Conservation (phyloP, 1,140 invertebrate species). For the Hesperophylax magnus region DNA sequence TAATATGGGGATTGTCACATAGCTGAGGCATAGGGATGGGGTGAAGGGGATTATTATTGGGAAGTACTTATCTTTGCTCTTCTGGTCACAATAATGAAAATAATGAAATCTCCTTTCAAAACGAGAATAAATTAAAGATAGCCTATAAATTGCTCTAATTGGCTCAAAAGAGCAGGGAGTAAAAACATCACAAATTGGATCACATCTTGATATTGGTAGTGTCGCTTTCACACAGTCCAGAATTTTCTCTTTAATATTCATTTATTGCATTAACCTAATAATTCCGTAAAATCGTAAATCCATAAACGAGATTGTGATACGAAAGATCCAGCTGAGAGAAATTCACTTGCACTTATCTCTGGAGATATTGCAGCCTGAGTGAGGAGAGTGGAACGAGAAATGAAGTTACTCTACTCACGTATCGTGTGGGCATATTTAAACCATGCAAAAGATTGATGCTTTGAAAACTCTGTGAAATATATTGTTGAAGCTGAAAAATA, state of each 20-base stretch:
- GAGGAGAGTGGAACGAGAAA: background rate
- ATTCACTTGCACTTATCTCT: background rate
- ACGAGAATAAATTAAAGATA: too few relatives aligned
- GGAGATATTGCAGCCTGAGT: background rate
- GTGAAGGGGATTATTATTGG: too few relatives aligned
- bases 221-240: background rate
- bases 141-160: too few relatives aligned
- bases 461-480: too few relatives aligned
- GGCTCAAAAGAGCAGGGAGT: background rate
- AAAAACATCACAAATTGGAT: background rate
- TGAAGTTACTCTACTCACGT: background rate
- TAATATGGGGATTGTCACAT: too few relatives aligned
- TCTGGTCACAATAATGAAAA: too few relatives aligned
- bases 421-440: too few relatives aligned
- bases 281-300: constrained; percentile 29
- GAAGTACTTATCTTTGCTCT: too few relatives aligned
- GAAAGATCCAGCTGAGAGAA: constrained; percentile 25
- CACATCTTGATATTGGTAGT: background rate
- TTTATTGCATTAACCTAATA: constrained; percentile 25
- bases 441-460: too few relatives aligned
- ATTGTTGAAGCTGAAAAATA: too few relatives aligned
- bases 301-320: constrained; percentile 25
- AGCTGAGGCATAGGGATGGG: too few relatives aligned
- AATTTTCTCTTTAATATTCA: constrained; percentile 19
- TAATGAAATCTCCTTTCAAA: too few relatives aligned